These are phyloP conservation scores for Scolopax rusticola DNA, from an alignment of 2,797 vertebrate species.

Conservation along the genomic window DNA sequence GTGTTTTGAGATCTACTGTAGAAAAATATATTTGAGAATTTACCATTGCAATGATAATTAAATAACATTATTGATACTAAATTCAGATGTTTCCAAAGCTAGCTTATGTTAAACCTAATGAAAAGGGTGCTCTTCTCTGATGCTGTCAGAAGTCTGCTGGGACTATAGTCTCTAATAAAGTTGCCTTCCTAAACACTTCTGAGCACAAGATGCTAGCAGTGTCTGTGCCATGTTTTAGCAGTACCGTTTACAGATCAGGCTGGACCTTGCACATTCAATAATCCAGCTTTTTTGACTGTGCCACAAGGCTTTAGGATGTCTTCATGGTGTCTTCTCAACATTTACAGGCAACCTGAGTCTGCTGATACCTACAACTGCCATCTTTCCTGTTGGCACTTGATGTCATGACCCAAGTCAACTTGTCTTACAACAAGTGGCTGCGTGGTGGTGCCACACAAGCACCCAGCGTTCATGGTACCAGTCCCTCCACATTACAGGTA, in stretches of 20 bases:
- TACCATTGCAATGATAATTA: not conserved
- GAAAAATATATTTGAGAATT: not conserved
- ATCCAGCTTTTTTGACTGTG: not conserved
- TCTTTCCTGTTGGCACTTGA: not conserved
- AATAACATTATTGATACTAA: not conserved
- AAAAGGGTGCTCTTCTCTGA: not conserved
- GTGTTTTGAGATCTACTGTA: not conserved
- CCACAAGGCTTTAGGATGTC: not conserved
- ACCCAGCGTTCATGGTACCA: rapidly evolving
- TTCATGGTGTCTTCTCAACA: not conserved
- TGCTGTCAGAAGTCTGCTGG: not conserved
- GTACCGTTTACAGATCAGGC: not conserved
- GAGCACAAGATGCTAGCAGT: not conserved
- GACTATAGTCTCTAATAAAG: not conserved
- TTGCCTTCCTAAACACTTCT: not conserved
- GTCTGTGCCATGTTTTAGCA: not conserved
- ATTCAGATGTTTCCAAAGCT: not conserved
- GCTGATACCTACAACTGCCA: not conserved
- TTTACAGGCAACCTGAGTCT: not conserved
- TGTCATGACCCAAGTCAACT: not conserved
- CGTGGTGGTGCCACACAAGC: rapidly evolving
- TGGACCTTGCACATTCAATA: not conserved
- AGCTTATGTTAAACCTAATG: not conserved
- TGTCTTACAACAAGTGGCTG: not conserved
- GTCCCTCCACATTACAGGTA: not conserved